These are phyloP conservation scores for Scaptodrosophila latifasciaeformis DNA, from an alignment of 2,888 invertebrate species.

Conservation along the genomic window DNA sequence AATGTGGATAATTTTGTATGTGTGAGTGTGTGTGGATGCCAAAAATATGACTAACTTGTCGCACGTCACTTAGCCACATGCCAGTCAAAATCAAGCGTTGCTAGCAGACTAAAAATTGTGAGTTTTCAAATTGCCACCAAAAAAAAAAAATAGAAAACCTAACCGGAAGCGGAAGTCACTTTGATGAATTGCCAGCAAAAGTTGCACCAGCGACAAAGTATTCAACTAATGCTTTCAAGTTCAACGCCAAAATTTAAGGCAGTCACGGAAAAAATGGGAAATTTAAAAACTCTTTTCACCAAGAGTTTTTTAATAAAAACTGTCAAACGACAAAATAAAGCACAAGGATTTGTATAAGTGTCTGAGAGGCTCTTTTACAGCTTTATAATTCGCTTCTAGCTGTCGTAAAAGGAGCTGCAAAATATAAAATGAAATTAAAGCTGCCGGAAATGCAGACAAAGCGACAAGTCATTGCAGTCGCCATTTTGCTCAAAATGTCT, in stretches of 20 bases:
- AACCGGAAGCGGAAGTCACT: slow-evolving; percentile 62
- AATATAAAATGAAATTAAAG: slow-evolving; percentile 60
- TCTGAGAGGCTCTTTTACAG: slow-evolving; percentile 23
- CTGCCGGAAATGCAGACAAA: slow-evolving; percentile 62
- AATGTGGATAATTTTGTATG: background rate
- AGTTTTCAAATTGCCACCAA: slow-evolving; percentile 24
- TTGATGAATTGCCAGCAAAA: slow-evolving; percentile 50
- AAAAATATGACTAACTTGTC: slow-evolving; percentile 49
- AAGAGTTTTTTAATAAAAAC: slow-evolving; percentile 33
- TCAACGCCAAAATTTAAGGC: too few species aligned
- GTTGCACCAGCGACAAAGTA: background rate
- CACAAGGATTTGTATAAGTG: background rate
- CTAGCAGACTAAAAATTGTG: slow-evolving; percentile 21
- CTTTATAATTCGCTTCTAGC: slow-evolving; percentile 21
- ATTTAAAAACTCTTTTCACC: too few species aligned
- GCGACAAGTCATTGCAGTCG: slow-evolving; percentile 52
- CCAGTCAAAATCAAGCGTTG: slow-evolving; percentile 20
- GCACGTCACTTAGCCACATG: slow-evolving; percentile 48
- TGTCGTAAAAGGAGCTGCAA: slow-evolving; percentile 16
- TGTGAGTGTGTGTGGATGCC: slow-evolving; percentile 6
- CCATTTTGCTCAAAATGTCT: slow-evolving; percentile 52
- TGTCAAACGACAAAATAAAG: slow-evolving; percentile 8
- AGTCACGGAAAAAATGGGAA: too few species aligned
- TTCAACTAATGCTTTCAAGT: slow-evolving; percentile 19
- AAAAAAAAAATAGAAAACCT: too few species aligned